phyloP scores from a whole-genome alignment of 2,797 vertebrate species.

The Labeo calbasu region DNA sequence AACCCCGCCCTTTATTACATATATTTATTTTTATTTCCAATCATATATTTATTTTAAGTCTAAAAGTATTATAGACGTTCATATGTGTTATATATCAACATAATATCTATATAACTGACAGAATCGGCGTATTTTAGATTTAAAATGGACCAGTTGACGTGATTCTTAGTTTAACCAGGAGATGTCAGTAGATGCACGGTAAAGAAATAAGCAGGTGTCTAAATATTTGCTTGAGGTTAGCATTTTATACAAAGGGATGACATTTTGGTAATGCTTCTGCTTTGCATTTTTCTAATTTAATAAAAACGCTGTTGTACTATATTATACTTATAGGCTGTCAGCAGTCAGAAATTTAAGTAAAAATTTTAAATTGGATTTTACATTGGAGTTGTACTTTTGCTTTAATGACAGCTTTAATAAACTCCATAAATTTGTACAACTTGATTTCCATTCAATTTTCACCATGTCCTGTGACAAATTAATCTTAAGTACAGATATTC shows the following conservation, averaged over 20 bases:
- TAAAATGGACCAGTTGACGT: neutral
- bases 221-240: neutral
- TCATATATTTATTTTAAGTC: neutral
- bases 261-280: neutral
- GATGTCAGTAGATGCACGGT: constrained; percentile 15
- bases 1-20: neutral
- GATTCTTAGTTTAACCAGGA: constrained; percentile 9
- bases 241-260: neutral
- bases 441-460: neutral
- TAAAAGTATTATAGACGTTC: neutral
- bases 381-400: neutral
- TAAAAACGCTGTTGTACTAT: neutral
- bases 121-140: neutral
- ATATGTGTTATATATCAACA: neutral
- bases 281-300: neutral
- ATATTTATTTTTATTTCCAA: neutral
- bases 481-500: neutral
- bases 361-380: neutral
- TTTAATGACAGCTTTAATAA: neutral
- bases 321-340: neutral
- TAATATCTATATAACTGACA: neutral
- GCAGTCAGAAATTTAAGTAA: neutral
- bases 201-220: neutral
- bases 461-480: neutral
- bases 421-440: neutral